These are phyloP conservation scores for Orcinus orca DNA, from an alignment of 2,113 vertebrate species.

Conservation along the genomic window DNA sequence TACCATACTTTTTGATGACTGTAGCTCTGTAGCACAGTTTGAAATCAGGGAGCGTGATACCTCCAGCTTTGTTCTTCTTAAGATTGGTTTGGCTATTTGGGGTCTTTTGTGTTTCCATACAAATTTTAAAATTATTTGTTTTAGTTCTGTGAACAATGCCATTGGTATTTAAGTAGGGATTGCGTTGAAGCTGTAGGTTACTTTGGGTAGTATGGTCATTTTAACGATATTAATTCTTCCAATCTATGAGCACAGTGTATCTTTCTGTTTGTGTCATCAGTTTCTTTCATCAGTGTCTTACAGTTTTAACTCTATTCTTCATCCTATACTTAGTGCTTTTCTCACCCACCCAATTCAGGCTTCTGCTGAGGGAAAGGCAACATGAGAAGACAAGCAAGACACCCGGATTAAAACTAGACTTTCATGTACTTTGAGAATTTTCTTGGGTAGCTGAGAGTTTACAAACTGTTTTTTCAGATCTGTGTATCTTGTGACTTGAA, in stretches of 20 bases:
- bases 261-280: not conserved
- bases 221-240: too few species aligned
- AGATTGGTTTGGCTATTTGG: not conserved
- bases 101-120: not conserved
- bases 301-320: not conserved
- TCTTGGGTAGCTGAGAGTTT: not conserved
- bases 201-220: not conserved
- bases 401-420: not conserved
- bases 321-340: not conserved
- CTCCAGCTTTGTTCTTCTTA: not conserved
- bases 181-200: rapidly evolving
- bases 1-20: not conserved
- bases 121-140: not conserved
- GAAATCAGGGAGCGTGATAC: not conserved
- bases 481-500: not conserved
- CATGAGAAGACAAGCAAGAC: not conserved
- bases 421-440: not conserved
- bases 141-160: not conserved
- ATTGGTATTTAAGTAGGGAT: not conserved
- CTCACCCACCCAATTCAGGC: not conserved
- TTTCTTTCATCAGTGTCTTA: rapidly evolving
- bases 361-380: not conserved
- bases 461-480: not conserved
- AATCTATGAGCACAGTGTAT: rapidly evolving
- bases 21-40: not conserved